These are phyloP conservation scores for Stenodema calcarata DNA, from an alignment of 2,888 invertebrate genomes.

Conservation along the genomic window DNA sequence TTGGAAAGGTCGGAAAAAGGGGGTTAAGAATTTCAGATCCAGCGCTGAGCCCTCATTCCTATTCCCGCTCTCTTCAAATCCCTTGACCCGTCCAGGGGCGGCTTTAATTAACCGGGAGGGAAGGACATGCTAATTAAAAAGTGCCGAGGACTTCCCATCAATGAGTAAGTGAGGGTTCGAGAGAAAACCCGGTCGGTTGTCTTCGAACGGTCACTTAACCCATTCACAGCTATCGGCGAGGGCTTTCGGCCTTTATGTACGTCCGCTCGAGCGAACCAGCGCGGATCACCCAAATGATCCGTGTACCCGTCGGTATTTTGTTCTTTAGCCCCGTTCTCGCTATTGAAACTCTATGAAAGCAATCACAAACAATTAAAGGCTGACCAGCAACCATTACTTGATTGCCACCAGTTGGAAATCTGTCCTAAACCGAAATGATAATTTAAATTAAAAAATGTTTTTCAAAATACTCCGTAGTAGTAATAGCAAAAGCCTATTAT, in stretches of 20 bases:
- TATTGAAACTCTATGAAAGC: too few relatives aligned
- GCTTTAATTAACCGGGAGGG: background rate
- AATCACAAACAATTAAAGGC: too few relatives aligned
- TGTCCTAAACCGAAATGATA: too few relatives aligned
- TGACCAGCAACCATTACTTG: too few relatives aligned
- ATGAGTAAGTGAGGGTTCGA: background rate
- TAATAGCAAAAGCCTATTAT: too few relatives aligned
- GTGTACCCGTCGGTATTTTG: too few relatives aligned
- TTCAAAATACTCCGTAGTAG: too few relatives aligned
- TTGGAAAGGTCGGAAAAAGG: background rate
- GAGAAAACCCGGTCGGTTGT: background rate
- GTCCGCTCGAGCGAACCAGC: background rate
- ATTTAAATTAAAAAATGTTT: too few relatives aligned
- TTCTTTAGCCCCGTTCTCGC: too few relatives aligned
- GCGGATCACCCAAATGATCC: too few relatives aligned
- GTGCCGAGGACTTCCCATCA: background rate
- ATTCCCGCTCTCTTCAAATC: background rate
- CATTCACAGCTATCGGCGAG: background rate
- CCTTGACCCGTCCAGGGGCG: background rate
- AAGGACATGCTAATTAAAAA: background rate
- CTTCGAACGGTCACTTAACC: background rate
- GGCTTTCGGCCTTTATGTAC: background rate
- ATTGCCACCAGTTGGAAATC: too few relatives aligned
- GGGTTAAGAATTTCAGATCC: background rate
- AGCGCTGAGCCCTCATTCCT: background rate